phyloP scores from a whole-genome alignment of 2,113 vertebrate species.

The Pollimyrus isidori region DNA sequence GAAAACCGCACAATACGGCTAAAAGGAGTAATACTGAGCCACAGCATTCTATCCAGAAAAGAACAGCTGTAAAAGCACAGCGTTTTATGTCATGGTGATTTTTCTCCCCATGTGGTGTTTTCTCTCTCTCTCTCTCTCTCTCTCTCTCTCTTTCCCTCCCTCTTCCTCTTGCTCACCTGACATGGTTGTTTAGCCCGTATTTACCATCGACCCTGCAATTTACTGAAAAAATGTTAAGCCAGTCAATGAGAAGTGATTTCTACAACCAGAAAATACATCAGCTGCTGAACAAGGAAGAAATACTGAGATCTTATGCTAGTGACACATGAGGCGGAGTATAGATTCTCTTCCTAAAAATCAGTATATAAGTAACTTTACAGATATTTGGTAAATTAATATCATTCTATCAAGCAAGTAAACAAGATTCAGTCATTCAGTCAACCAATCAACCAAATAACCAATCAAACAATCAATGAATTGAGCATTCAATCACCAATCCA shows the following conservation, averaged over 20 bases:
- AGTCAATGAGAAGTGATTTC: constrained; percentile 37
- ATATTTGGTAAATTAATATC: neutral
- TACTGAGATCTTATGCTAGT: neutral
- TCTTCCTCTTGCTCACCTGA: neutral
- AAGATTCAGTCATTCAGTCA: neutral
- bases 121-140: neutral
- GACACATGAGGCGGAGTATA: neutral
- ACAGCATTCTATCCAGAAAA: constrained; percentile 17
- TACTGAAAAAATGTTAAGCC: neutral
- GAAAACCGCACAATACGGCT: constrained; percentile 20
- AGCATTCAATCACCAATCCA: neutral
- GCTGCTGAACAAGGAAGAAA: neutral
- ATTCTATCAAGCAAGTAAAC: neutral
- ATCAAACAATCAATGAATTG: neutral
- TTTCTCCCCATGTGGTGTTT: neutral
- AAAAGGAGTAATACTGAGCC: constrained; percentile 36
- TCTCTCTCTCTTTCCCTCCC: neutral
- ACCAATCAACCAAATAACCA: neutral
- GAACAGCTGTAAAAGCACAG: neutral
- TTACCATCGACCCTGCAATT: neutral
- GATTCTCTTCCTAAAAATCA: neutral
- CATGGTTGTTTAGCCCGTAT: neutral
- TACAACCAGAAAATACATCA: neutral
- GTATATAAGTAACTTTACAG: neutral
- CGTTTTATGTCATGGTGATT: neutral